Evolutionary conservation across 2,113 vertebrate species (phyloP), one percentile per base, ranked within the genome.

Genomic region (Zeus faber): DNA sequence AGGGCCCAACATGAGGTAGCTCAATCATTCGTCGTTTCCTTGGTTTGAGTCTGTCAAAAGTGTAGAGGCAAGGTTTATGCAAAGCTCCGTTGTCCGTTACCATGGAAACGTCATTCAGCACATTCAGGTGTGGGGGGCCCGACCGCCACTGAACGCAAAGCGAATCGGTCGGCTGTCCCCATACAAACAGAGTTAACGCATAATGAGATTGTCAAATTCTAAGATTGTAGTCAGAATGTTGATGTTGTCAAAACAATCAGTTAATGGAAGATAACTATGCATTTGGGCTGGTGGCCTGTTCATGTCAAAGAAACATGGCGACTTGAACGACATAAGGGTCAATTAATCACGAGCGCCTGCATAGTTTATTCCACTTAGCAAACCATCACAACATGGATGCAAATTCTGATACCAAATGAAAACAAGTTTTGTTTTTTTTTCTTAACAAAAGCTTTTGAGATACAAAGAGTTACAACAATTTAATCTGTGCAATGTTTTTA

Each of bases 331-430:
- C 49, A 8, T 62, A 37, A 73, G 47, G 21, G 40, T 37, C 43
- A 21, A 39, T 20, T 52, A 49, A 55, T 77, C 63, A 70, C 58
- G 54, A 71, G 58, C 48, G 50, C 80, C 85, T 85, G 81, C 80
- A 85, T 85, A 82, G 83, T 87, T 85, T 58, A 79, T 82, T 83
- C 83, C 58, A 81, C 65, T 56, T 79, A 67, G 70, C 59, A 81
- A 80, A 72, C 62, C 69, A 68, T 62, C 50, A 79, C 68, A 76
- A 72, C 59, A 77, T 60, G 39, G 47, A 76, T 60, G 77, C 60
- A 76, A 54, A 70, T 56, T 73, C 23, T 53, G 67, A 73, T 80
- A 82, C 70, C 80, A 73, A 77, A 74, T 53, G 47, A 67, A 70
- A 50, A 64, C 35, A 14, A 37, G 44, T 41, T 62, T 67, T 72